Percentiles rank a stretch among this genome's conserved stretches.
Evolutionary conservation across 2,113 vertebrate genomes (phyloP).

Genomic region (Triplophysa tibetana): DNA sequence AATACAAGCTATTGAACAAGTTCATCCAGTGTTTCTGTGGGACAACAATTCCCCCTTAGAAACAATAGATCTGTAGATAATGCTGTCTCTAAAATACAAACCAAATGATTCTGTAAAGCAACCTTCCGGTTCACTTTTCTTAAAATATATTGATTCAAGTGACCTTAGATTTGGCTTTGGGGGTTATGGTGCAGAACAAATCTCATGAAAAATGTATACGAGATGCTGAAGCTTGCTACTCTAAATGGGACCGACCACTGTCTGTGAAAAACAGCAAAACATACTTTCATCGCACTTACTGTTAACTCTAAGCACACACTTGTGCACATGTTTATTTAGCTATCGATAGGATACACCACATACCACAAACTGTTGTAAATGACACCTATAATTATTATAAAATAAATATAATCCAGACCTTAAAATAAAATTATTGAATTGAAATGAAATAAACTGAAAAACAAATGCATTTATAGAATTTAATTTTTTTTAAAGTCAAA

Average conservation of each 20-base stretch:
- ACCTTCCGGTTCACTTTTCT: neutral
- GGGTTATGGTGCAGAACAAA: neutral
- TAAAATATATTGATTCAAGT: neutral
- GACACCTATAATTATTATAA: no score
- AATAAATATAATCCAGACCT: no score
- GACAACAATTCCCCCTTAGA: constrained; percentile 4
- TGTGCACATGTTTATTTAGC: no score
- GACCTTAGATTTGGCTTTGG: neutral
- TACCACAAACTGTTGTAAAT: no score
- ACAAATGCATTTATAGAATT: no score
- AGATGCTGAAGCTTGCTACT: neutral
- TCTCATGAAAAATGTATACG: neutral
- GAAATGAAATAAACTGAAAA: no score
- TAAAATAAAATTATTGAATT: no score
- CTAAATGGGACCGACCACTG: neutral
- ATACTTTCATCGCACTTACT: neutral
- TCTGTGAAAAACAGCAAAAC: neutral
- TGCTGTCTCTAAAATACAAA: neutral
- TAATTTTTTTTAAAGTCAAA: no score
- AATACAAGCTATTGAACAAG: constrained; percentile 39
- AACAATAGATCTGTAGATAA: constrained; percentile 19
- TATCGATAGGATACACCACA: no score
- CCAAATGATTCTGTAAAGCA: neutral
- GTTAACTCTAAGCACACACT: no score
- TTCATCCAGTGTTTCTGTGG: neutral